Evolutionary conservation across 2,113 vertebrate species (phyloP), one percentile per base, ranked within the genome.

Genomic region (Pagrus major): DNA sequence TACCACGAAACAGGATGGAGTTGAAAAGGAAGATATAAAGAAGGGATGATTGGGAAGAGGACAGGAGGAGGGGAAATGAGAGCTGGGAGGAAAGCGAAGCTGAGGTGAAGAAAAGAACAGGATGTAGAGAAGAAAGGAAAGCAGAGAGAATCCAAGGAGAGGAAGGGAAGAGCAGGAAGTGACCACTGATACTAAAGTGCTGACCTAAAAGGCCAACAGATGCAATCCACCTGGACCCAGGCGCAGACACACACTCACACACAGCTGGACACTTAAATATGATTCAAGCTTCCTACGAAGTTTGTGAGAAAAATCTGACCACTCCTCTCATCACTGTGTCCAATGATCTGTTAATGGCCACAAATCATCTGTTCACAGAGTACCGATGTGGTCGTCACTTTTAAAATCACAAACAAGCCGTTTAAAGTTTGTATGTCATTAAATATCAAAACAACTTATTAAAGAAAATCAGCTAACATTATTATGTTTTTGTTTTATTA

Each of bases 151-250:
- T n/a, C 2, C 1, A 58, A 37, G 27, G 11, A 27, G 33, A 71
- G 33, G 54, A 3, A 10, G 55, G 65, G 41, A 41, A 78, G 3
- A 44, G 20, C 27, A 42, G 81, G 80, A 88, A 86, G 80, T 75
- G 55, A 76, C 59, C 49, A 23, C 0, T 41, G 70, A 67, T 47
- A 76, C 49, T 47, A 20, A 77, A 59, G 27, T 49, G 54, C 25
- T 76, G 76, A 76, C 60, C 64, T 42, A 41, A 51, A 72, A 55
- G 55, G 37, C 59, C 49, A 63, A 11, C 73, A 67, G 80, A 81
- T 55, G 54, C 42, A 21, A 52, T 77, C 52, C 60, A 76, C 68
- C 79, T 80, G 79, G 80, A 76, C 12, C 11, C 33, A 41, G 21
- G 29, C 23, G 68, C 47, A 27, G 14, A 39, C 21, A 59, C 31